Base-by-base conservation (phyloP, 2,113 vertebrate genomes). In the Phodopus roborovskii region DNA sequence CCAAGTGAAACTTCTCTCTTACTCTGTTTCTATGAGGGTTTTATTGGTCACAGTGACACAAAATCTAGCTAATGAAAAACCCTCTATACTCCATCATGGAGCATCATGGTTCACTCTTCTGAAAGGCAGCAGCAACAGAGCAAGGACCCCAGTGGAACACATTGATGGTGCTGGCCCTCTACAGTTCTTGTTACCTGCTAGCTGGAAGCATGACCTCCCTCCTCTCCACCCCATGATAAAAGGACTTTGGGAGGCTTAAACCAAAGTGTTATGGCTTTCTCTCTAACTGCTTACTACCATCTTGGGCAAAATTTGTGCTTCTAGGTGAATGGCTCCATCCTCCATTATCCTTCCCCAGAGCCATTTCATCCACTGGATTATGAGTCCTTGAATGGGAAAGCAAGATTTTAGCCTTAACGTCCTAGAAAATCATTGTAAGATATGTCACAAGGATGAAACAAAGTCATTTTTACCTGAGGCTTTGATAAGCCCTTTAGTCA, bases 271-370 rank as follows among this genome's bases (percentile, higher is more conserved):
- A 96, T 81, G 86, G 91, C 78, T 89, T 92, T 68, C 70, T 89
- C 82, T 95, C 88, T 97, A 97, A 97, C 96, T 88, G 90, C 77
- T 96, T 97, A 97, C 95, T 97, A 87, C 89, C 78, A 91, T 95
- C 97, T 77, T 96, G 97, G 96, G 97, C 11, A 1, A 97, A 95
- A 97, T 98, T 94, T 95, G 92, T 93, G 73, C 91, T 93, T 89
- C 12, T 73, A 39, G 0, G 33, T 88, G 91, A 97, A 95, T 58
- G 53, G 78, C 58, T 97, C 78, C 68, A 48, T 66, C 53, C 33
- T 62, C 74, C 53, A 73, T 97, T 97, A 97, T 97, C 92, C 92
- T 93, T 81, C 96, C 95, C 97, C n/a, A 26, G 96, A 97, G 97
- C 84, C 94, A 42, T 96, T 96, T 93, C 94, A 92, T 95, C 96